A percentile compares a stretch with the other conserved stretches of the same genome.
Conservation (phyloP, 2,113 vertebrate species). For the Lynx canadensis region DNA sequence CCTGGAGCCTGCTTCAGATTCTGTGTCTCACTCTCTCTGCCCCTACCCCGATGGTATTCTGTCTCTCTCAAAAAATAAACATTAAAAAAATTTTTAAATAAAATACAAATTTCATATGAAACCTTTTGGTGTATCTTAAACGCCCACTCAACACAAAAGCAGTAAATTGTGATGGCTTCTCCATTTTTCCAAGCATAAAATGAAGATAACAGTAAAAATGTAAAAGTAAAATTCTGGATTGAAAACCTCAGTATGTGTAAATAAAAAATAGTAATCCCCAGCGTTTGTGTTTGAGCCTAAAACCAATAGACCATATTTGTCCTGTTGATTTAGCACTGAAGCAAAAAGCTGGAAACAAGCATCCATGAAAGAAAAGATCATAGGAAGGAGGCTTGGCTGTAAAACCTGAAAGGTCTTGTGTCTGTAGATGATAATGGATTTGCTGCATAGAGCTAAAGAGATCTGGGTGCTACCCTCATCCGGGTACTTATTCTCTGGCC, state of each 20-base stretch:
- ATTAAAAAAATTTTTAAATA: too few relatives aligned
- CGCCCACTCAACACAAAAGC: neutral
- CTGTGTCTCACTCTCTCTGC: too few relatives aligned
- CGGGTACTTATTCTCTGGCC: neutral
- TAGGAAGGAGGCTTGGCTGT: neutral
- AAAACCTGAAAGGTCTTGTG: neutral
- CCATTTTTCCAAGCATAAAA: constrained; percentile 31
- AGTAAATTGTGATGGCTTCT: neutral
- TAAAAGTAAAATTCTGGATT: constrained; percentile 7
- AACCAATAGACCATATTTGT: neutral
- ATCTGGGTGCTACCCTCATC: neutral
- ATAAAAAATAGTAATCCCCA: neutral
- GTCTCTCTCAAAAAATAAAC: too few relatives aligned
- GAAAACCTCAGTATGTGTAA: neutral
- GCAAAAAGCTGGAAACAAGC: neutral
- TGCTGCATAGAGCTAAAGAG: neutral
- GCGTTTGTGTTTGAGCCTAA: neutral
- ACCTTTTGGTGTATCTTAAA: neutral
- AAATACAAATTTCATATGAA: neutral
- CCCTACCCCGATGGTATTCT: too few relatives aligned
- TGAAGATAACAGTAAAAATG: neutral
- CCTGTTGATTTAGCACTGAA: neutral
- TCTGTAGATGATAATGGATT: neutral
- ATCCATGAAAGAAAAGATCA: neutral
- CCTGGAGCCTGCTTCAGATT: too few relatives aligned